A percentile compares a stretch with the other conserved stretches of the same genome.
Conservation (phyloP, 2,797 vertebrate genomes). For the Sebastes baramenuke region DNA sequence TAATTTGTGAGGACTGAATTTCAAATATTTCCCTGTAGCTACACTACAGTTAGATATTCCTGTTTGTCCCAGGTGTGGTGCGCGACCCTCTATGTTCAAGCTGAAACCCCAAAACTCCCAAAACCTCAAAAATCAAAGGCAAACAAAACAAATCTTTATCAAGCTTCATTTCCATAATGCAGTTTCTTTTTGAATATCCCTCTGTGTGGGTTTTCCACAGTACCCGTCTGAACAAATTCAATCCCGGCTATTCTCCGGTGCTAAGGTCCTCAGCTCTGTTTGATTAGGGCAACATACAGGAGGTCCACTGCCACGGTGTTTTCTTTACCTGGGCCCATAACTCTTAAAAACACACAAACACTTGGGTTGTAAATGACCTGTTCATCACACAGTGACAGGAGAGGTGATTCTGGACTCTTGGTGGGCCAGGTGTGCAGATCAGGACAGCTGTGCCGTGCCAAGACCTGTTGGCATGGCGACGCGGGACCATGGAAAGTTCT, state of each 20-base stretch:
- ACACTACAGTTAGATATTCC: neutral
- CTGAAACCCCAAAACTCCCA: conserved; percentile 23
- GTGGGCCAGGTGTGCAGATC: conserved; percentile 84
- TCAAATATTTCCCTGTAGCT: neutral
- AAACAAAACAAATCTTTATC: conserved; percentile 55
- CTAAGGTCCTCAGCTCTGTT: conserved; percentile 73
- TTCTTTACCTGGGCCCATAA: conserved; percentile 81
- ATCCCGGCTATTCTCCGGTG: conserved; percentile 61
- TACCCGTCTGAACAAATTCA: conserved; percentile 57
- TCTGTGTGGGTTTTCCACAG: conserved; percentile 65
- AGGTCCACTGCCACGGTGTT: conserved; percentile 77
- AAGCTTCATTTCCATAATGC: conserved; percentile 39
- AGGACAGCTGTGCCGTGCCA: conserved; percentile 75
- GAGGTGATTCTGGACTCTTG: conserved; percentile 81
- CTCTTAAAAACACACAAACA: conserved; percentile 85
- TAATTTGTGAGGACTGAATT: conserved; percentile 5
- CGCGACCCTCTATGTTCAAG: neutral
- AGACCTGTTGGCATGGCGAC: conserved; percentile 77
- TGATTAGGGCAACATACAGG: conserved; percentile 79
- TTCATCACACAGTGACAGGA: conserved; percentile 83
- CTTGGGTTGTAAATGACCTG: conserved; percentile 85
- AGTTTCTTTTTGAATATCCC: conserved; percentile 61
- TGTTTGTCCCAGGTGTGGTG: neutral
- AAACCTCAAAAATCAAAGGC: conserved; percentile 40
- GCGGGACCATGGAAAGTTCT: conserved; percentile 82